Evolutionary conservation across 2,113 vertebrate species (phyloP), one percentile per base, ranked within the genome.

Genomic region (Oncorhynchus nerka): DNA sequence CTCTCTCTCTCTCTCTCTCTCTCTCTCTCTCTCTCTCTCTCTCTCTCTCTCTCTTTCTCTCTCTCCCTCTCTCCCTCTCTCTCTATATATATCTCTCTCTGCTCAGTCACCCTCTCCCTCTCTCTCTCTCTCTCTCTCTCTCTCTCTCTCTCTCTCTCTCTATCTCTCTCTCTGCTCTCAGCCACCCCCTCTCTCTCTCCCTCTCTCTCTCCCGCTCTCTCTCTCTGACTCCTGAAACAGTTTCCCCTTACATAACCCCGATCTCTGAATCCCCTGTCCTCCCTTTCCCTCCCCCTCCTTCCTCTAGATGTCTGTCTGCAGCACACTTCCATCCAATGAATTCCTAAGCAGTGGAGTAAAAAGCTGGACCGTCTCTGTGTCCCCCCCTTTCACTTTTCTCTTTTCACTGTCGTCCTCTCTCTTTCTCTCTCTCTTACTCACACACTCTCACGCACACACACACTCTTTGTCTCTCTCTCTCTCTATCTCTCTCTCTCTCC

Each of bases 401-500:
- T 0, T 16, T 5, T 15, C 24, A 7, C 64, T 28, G 12, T 66
- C 26, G 1, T 4, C 11, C 64, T 66, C 24, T 16, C 39, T 39
- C 30, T 45, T 16, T 68, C 32, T 3, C 11, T 15, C 68, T 24
- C 39, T 49, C n/a, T 8, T 4, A 16, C 24, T 3, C 61, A 5
- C 61, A 1, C 1, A 5, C 61, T 8, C 61, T 9, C 61, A n/a
- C 61, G 80, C 81, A 76, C 69, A 68, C 24, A 67, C 61, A 67
- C 76, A 80, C 73, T n/a, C 34, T 59, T 34, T 24, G 61, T 24
- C 32, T 22, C 59, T 65, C n/a, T 65, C 59, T 65, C n/a, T 65
- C 34, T 26, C 57, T 48, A 68, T 81, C 68, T 72, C 59, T 71
- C n/a, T 20, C 32, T 83, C 69, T 84, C 55, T 88, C 26, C 79